Base-by-base conservation (phyloP, 1,140 invertebrate species). In the Eueides isabella region DNA sequence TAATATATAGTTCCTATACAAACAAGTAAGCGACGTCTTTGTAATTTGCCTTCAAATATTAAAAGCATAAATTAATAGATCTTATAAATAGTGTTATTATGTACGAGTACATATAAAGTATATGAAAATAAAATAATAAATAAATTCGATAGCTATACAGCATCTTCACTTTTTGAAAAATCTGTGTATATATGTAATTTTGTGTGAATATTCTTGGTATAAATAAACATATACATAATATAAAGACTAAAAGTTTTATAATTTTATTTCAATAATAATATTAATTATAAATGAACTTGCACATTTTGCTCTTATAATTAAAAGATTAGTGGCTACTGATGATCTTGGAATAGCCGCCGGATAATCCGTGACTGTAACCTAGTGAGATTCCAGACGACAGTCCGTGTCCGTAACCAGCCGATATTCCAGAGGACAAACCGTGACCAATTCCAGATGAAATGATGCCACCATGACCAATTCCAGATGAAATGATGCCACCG, bases 311-410 rank as follows among this genome's bases (percentile, higher is more conserved):
- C 38, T 67, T 63, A 67, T 55, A 63, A 38, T 35, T 30, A 69
- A 64, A 70, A 75, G 71, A 48, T 80, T 82, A 81, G 66, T 81
- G 79, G 79, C 81, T 83, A 83, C 72, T 79, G 75, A 81, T 28
- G 65, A 77, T 70, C 66, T 79, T 81, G 9, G 80, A 79, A 68
- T 81, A 81, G 63, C 77, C 76, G 38, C 72, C 70, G 38, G 72
- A 74, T 30, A 77, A 70, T 6, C 77, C 79, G 44, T 69, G 67
- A 23, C 67, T 44, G 66, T 44, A 61, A 28, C 61, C 61, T n/a
- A 26, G 0, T 30, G 61, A 61, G 33, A 74, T 16, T 26, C 41
- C 41, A 44, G 41, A 44, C 31, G 72, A 71, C 23, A 77, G 64
- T 6, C 77, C 79, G 61, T 69, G 67, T 16, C 67, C 67, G 67